Base-by-base conservation (phyloP, 2,797 vertebrate species). In the Pogonophryne albipinna region DNA sequence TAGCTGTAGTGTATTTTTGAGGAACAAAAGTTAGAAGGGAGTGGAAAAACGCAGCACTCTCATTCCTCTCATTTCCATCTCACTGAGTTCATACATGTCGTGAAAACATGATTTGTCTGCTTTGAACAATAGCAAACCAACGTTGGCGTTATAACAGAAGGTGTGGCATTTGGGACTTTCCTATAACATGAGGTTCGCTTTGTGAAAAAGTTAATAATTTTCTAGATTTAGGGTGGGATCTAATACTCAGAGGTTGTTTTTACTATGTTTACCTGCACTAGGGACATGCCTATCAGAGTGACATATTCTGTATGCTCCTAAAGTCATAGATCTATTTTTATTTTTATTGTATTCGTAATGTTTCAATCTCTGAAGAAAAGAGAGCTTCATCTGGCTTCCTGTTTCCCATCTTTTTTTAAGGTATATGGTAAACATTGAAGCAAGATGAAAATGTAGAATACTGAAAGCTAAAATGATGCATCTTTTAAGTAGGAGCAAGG, bases 1-100 rank as follows among this genome's bases (percentile, higher is more conserved):
- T 50, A n/a, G 23, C 56, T 62, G 42, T 45, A 6, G 5, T 64
- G 27, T 69, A 16, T 67, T 52, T 65, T 66, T 20, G n/a, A 23
- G 4, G 41, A 5, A 38, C 34, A 52, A 66, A 27, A 31, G 44
- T 34, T 49, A 51, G 14, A 56, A 49, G 10, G 42, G 61, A 69
- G 10, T 17, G 31, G n/a, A 68, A 23, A 51, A 23, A 64, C n/a
- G 3, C 14, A 16, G 20, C 58, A 10, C 41, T 62, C 20, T 38
- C 11, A 52, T 4, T 31, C 16, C 16, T 60, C 20, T 45, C 9
- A 52, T 6, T 31, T 14, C n/a, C 55, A 16, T 46, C 57, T 51
- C 34, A 23, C 14, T 44, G 51, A 44, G 44, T 59, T 71, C 44
- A 17, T 23, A 16, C 16, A 53, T 13, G n/a, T 17, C 10, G 12